Evolutionary conservation across 2,113 vertebrate genomes (phyloP).

Genomic region (Chloebia gouldiae): DNA sequence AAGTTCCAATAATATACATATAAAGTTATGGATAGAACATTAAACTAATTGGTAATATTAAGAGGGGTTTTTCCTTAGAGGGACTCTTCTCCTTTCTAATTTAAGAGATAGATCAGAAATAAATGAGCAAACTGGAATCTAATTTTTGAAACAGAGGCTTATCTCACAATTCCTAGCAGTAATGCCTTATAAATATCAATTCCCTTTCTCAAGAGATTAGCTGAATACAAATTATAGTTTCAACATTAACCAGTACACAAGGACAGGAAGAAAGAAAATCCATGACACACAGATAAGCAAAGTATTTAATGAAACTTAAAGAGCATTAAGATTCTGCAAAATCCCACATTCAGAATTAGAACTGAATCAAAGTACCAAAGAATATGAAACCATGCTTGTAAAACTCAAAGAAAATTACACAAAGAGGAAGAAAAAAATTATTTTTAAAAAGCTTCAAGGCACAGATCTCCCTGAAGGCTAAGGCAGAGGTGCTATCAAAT

Average conservation of each 20-base stretch:
- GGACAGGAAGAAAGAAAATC: constrained; percentile 13
- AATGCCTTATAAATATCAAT: constrained; percentile 12
- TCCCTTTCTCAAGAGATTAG: constrained; percentile 3
- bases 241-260: not conserved
- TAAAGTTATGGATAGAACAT: not conserved
- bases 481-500: not conserved
- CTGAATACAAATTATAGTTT: constrained; percentile 40
- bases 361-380: not conserved
- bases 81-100: not conserved
- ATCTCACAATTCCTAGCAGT: constrained; percentile 11
- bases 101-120: not conserved
- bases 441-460: not conserved
- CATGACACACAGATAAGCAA: not conserved
- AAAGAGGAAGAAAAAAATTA: not conserved
- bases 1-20: not conserved
- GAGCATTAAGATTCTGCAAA: not conserved
- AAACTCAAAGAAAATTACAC: not conserved
- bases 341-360: not conserved
- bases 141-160: constrained; percentile 31
- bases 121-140: constrained; percentile 21
- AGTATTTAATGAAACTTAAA: not conserved
- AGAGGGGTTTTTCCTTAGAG: not conserved
- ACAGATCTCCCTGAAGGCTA: not conserved
- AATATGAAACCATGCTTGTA: not conserved
- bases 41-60: not conserved